Conservation (phyloP, 2,113 vertebrate species). For the Hemichromis elongatus region DNA sequence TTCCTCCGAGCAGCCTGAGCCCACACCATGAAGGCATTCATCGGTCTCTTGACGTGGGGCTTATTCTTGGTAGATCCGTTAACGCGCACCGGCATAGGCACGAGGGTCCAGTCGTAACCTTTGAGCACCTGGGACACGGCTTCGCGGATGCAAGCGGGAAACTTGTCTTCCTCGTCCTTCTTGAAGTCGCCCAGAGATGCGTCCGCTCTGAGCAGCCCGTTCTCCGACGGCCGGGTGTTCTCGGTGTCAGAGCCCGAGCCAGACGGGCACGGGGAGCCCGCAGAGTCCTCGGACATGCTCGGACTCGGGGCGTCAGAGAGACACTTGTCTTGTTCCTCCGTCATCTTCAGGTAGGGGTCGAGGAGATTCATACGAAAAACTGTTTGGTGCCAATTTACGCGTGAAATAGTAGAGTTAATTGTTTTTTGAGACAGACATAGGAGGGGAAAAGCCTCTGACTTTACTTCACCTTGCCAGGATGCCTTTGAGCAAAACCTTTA, state of each 20-base stretch:
- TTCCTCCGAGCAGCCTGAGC: constrained; percentile 95
- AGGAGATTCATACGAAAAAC: constrained; percentile 91
- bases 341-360: constrained; percentile 98
- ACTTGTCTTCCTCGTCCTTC: constrained; percentile 95
- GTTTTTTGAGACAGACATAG: neutral
- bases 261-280: constrained; percentile 89
- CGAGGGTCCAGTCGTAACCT: constrained; percentile 98
- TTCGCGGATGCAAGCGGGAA: constrained; percentile 95
- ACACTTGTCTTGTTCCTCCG: constrained; percentile 97
- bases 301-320: constrained; percentile 94
- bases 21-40: constrained; percentile 89
- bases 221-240: constrained; percentile 89
- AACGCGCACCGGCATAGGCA: constrained; percentile 94
- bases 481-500: neutral
- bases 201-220: constrained; percentile 81
- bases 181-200: constrained; percentile 77
- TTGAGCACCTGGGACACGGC: constrained; percentile 97
- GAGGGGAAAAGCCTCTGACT: neutral
- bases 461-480: neutral
- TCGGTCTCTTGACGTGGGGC: constrained; percentile 86
- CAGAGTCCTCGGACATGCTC: constrained; percentile 94
- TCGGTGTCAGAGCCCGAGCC: constrained; percentile 94
- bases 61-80: constrained; percentile 96
- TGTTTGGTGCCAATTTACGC: constrained; percentile 44
- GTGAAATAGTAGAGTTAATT: constrained; percentile 14